Evolutionary conservation across 2,888 invertebrate species (phyloP), one percentile per base, ranked within the genome.

Genomic region (Phania funesta): DNA sequence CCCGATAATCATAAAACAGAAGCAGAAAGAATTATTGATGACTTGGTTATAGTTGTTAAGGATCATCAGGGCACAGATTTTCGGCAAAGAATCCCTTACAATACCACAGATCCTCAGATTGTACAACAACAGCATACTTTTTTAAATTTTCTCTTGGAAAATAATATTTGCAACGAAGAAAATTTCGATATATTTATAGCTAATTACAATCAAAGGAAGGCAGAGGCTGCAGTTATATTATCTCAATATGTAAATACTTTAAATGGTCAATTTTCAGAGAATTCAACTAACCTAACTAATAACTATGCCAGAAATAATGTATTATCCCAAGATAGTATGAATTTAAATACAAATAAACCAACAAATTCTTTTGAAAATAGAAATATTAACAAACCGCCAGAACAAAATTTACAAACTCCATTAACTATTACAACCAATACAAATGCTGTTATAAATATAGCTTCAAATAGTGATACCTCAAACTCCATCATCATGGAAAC

Each of bases 1-100:
- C 91, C 91, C 0, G 90, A 91, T 0, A 88, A 87, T 78, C 86
- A 91, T 65, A 90, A 90, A 60, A 88, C 87, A 4, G 88, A 90
- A 56, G 91, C 91, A 1, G 86, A 87, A 18, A 76, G 64, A n/a
- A 89, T 90, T 62, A 86, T 91, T 1, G 89, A 91, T 76, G 84
- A 88, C 7, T 84, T 90, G 0, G 84, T 90, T 1, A 86, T 87
- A 24, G 86, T 88, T 35, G 86, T 89, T 1, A 85, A 87, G 2
- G 87, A 86, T 68, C 83, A 86, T 18, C 80, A 86, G 3, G 73
- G 50, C 20, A 84, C 86, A 13, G 81, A 73, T 54, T 86, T 83
- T 62, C 85, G 85, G 3, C 65, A 86, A 16, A 62, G 84, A 41
- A 83, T 87, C 26, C 87, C 87, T 3, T 86, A 85, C 46, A 85